These are phyloP conservation scores for Heteromormyrus szaboi DNA, from an alignment of 2,797 vertebrate species.

Conservation along the genomic window DNA sequence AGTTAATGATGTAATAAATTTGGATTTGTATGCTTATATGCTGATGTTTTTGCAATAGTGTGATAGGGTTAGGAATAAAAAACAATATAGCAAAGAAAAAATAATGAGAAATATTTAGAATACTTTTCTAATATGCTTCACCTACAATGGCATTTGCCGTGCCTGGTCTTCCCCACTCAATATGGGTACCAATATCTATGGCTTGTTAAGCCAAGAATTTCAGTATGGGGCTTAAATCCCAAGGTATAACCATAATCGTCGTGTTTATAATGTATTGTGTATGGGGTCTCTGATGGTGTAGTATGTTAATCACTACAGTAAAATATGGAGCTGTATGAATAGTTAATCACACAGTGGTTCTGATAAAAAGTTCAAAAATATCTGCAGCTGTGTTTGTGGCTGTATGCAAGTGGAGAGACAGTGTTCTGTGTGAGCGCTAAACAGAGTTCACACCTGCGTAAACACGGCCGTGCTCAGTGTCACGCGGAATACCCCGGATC, in stretches of 20 bases:
- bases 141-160: background rate
- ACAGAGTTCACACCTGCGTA: slow-evolving; percentile 69
- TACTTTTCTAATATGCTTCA: background rate
- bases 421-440: background rate
- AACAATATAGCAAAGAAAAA: background rate
- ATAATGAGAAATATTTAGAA: background rate
- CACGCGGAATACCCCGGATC: slow-evolving; percentile 56
- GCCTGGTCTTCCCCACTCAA: background rate
- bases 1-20: background rate
- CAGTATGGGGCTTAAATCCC: background rate
- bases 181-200: background rate
- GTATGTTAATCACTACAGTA: background rate
- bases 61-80: background rate
- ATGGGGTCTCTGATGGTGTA: background rate
- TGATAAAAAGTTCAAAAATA: background rate
- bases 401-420: background rate
- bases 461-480: slow-evolving; percentile 75
- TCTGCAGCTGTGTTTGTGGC: background rate
- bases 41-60: background rate
- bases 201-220: background rate
- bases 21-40: background rate
- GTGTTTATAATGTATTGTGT: background rate
- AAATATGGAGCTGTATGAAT: background rate
- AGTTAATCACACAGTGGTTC: background rate
- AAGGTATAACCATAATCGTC: background rate